Conservation (phyloP, 2,797 vertebrate species). For the Sciurus vulgaris region DNA sequence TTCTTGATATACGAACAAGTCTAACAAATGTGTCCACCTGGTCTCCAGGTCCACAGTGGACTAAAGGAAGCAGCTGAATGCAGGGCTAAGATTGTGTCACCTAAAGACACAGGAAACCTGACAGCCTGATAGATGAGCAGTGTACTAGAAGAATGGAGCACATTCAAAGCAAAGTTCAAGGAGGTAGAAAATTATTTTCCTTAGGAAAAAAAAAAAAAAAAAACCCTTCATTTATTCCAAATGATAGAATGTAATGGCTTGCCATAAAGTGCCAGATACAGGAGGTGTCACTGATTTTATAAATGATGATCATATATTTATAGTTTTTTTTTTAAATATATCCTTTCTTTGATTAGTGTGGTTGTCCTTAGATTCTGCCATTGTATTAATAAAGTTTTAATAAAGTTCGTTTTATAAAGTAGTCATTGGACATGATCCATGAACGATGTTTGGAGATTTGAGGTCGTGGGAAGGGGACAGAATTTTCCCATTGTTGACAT, state of each 20-base stretch:
- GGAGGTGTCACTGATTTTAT: background rate
- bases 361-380: background rate
- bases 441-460: background rate
- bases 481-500: background rate
- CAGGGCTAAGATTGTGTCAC: background rate
- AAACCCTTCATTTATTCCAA: background rate
- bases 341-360: slow-evolving; percentile 1
- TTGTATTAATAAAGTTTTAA: background rate
- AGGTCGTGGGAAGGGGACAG: background rate
- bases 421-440: background rate
- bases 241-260: background rate
- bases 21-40: background rate
- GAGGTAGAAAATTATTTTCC: background rate
- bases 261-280: background rate
- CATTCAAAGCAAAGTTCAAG: background rate
- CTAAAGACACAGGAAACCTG: background rate
- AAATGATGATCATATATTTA: background rate
- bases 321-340: background rate
- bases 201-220: background rate
- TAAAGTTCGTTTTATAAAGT: slow-evolving; percentile 18
- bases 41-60: background rate
- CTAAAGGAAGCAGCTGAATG: background rate
- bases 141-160: background rate
- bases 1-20: background rate
- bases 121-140: background rate